Evolutionary conservation across 2,797 vertebrate genomes (phyloP), one percentile per base, ranked within the genome.

Genomic region (Hipposideros larvatus): DNA sequence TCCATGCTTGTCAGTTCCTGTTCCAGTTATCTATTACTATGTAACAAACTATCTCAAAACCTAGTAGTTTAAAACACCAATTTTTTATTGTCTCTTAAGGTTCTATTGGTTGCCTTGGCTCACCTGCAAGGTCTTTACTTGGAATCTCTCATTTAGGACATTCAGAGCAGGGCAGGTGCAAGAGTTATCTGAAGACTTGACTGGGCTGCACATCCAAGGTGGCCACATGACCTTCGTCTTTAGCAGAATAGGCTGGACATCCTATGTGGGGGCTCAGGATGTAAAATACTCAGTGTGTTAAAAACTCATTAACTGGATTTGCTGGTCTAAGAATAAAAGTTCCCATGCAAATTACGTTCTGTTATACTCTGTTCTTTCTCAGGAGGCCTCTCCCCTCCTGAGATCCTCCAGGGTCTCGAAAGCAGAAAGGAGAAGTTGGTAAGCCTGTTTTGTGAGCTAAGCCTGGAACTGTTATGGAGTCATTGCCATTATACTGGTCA

Each of bases 271-370:
- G 24, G 8, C 14, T 84, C 37, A 28, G 53, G 15, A 77, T 37
- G 74, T 55, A 78, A 73, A 89, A 84, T 51, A 70, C 3, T 51
- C 28, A 11, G 21, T 74, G 37, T 11, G 19, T 55, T 80, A 59
- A 66, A 90, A 92, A 66, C 16, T 71, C 78, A 59, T 68, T 91
- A 70, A 26, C 48, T 87, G 61, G n/a, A 85, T 51, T 34, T 92
- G 46, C 71, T 86, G 31, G n/a, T 31, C 34, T 86, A 86, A 31
- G 37, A 92, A 82, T 82, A 83, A 90, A 70, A 77, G 55, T 46
- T 75, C 3, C 43, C 24, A 48, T 59, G 66, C 21, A 71, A 55
- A 77, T 88, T 71, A 31, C 10, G 8, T 85, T 73, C 18, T 51
- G 10, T 70, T 87, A 41, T 57, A 59, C 9, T 90, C 41, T 68